Conservation (phyloP, 2,113 vertebrate species). For the Martes martes region DNA sequence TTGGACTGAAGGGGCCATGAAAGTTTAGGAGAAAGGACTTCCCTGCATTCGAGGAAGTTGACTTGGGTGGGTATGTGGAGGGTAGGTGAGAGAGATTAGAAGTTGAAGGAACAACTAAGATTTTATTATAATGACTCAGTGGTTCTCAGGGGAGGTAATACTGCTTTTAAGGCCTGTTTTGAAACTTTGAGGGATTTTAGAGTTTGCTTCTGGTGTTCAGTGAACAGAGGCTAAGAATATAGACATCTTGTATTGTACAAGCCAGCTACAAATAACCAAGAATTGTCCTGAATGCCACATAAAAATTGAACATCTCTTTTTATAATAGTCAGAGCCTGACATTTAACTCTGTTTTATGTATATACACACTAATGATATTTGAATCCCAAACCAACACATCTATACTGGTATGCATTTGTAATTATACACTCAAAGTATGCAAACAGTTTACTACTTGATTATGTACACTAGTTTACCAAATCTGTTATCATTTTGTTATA, state of each 20-base stretch:
- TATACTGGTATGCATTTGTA: neutral
- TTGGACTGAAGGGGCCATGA: neutral
- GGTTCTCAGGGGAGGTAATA: neutral
- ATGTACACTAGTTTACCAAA: neutral
- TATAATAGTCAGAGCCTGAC: neutral
- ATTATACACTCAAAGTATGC: neutral
- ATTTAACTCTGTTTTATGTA: neutral
- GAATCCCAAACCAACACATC: neutral
- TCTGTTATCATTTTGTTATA: neutral
- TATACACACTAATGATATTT: neutral
- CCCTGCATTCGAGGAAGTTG: neutral
- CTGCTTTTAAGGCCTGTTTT: neutral
- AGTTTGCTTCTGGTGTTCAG: neutral
- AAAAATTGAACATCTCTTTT: neutral
- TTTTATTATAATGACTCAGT: neutral
- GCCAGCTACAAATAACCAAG: neutral
- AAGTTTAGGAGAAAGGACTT: neutral
- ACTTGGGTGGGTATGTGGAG: neutral
- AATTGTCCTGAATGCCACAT: neutral
- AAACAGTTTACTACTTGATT: neutral
- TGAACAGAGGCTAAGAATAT: neutral
- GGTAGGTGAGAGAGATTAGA: neutral
- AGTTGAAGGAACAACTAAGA: neutral
- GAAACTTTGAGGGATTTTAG: neutral
- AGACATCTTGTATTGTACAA: neutral